Conservation (phyloP, 2,888 invertebrate genomes). For the Trachelus iudaicus region DNA sequence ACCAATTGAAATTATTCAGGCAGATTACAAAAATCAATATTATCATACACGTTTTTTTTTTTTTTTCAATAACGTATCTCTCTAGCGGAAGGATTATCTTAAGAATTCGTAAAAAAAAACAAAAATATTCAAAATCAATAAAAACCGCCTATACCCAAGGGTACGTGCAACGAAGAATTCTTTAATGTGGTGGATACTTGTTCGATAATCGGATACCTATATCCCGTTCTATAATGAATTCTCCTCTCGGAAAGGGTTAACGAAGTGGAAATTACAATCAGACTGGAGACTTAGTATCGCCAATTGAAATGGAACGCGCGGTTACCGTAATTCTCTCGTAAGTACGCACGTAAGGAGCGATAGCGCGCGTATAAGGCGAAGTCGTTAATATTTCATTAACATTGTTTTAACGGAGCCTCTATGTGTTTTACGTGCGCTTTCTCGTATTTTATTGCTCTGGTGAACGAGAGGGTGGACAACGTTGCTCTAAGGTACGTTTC, state of each 20-base stretch:
- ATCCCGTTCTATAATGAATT: background rate
- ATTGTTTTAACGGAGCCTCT: slow-evolving; percentile 44
- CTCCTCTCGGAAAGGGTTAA: background rate
- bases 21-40: background rate
- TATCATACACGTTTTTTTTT: background rate
- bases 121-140: background rate
- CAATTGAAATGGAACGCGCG: background rate
- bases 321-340: background rate
- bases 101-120: background rate
- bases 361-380: slow-evolving; percentile 48
- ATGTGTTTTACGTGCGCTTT: slow-evolving; percentile 28
- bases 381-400: slow-evolving; percentile 58
- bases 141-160: background rate
- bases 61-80: too few species aligned
- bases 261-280: background rate
- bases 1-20: background rate
- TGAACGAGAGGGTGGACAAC: slow-evolving; percentile 21
- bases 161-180: background rate
- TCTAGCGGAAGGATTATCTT: too few species aligned
- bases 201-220: background rate
- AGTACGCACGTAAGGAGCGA: slow-evolving; percentile 4
- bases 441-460: slow-evolving; percentile 39
- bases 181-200: background rate
- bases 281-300: background rate
- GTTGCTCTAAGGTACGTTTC: background rate